phyloP scores from a whole-genome alignment of 2,888 invertebrate species.

The Agrotis segetum region DNA sequence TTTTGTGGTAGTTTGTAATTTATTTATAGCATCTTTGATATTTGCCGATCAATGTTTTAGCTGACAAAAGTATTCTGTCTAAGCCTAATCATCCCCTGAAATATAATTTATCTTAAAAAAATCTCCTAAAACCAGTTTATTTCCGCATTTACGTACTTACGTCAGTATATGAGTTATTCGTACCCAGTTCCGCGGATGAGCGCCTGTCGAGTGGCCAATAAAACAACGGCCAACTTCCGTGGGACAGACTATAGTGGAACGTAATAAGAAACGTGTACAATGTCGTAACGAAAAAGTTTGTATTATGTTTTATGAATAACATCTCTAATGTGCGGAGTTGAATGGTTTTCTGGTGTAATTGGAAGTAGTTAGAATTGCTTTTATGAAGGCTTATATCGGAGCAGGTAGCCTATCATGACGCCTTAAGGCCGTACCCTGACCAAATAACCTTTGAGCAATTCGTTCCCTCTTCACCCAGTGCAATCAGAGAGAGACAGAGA shows the following conservation, averaged over 20 bases:
- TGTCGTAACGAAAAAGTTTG: slow-evolving; percentile 60
- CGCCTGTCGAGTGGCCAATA: slow-evolving; percentile 59
- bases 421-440: no score
- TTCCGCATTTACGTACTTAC: slow-evolving; percentile 46
- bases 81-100: background rate
- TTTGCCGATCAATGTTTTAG: background rate
- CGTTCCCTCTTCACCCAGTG: no score
- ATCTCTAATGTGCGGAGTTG: slow-evolving; percentile 33
- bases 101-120: slow-evolving; percentile 19
- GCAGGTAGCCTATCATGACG: no score
- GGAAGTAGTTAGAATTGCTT: slow-evolving; percentile 41
- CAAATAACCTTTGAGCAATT: no score
- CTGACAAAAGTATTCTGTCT: background rate
- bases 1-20: background rate
- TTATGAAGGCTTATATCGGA: background rate
- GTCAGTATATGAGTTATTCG: slow-evolving; percentile 53
- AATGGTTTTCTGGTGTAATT: slow-evolving; percentile 31
- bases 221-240: slow-evolving; percentile 61
- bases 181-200: slow-evolving; percentile 56
- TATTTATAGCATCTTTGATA: background rate
- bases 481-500: no score
- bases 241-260: slow-evolving; percentile 32
- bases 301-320: slow-evolving; percentile 55
- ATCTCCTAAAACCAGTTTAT: slow-evolving; percentile 4
- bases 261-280: slow-evolving; percentile 60